These are phyloP conservation scores for Entomyzon cyanotis DNA, from an alignment of 2,113 vertebrate genomes.

Conservation along the genomic window DNA sequence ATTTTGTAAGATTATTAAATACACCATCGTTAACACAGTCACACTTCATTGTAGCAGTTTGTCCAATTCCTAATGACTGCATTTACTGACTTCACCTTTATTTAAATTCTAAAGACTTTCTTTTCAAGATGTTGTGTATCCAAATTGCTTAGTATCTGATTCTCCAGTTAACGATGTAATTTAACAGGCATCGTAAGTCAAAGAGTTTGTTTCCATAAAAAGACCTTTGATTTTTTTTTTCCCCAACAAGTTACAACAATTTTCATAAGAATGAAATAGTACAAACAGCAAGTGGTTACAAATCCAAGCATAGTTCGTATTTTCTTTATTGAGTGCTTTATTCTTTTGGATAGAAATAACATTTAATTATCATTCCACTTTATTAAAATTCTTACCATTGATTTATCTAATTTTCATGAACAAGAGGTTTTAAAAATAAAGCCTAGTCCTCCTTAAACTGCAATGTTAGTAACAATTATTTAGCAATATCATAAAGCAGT, in stretches of 20 bases:
- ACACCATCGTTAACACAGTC: background rate
- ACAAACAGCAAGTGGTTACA: slow-evolving; percentile 46
- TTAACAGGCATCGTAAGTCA: background rate
- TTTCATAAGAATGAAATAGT: background rate
- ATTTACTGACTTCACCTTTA: background rate
- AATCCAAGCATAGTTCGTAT: slow-evolving; percentile 25
- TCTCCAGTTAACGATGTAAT: background rate
- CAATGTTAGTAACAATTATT: background rate
- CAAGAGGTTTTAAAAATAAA: background rate
- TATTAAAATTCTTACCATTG: slow-evolving; percentile 24
- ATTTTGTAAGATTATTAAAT: background rate
- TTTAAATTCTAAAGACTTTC: background rate
- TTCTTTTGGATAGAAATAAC: slow-evolving; percentile 48
- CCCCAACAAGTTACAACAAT: background rate
- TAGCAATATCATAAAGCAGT: background rate
- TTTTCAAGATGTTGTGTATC: background rate
- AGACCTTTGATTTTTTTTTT: background rate
- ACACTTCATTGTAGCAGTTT: background rate
- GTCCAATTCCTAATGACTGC: background rate
- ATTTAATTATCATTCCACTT: slow-evolving; percentile 29
- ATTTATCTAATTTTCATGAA: background rate
- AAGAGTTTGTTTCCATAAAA: background rate
- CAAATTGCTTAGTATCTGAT: background rate
- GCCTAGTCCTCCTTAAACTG: background rate
- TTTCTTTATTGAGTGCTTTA: slow-evolving; percentile 53